Evolutionary conservation across 2,113 vertebrate genomes (phyloP).

Genomic region (Chiloscyllium plagiosum): DNA sequence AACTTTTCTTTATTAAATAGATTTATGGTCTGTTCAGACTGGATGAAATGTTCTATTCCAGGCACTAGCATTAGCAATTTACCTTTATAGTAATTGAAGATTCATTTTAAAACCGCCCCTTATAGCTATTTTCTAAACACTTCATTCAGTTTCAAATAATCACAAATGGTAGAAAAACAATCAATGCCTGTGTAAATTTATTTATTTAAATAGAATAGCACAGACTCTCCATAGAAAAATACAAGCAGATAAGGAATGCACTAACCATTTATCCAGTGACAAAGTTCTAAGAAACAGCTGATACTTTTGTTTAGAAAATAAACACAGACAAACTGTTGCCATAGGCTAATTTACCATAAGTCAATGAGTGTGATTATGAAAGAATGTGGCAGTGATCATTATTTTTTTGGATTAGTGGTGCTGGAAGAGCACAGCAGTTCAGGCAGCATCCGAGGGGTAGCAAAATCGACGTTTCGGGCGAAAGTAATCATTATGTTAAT

Average conservation of each 20-base stretch:
- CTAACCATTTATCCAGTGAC: not conserved
- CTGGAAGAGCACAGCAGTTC: no score
- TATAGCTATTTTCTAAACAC: not conserved
- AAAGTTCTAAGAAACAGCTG: not conserved
- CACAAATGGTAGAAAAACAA: not conserved
- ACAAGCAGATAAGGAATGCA: not conserved
- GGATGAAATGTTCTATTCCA: not conserved
- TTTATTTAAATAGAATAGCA: not conserved
- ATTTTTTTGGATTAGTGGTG: no score
- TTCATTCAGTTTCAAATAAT: not conserved
- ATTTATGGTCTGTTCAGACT: not conserved
- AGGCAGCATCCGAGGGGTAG: no score
- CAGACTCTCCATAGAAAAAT: not conserved
- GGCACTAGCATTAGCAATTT: not conserved
- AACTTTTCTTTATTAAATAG: not conserved
- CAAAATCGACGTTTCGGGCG: no score
- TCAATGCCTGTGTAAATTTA: not conserved
- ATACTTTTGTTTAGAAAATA: not conserved
- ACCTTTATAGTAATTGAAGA: not conserved
- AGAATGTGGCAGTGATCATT: not conserved
- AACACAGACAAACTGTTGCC: not conserved
- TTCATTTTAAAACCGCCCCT: not conserved
- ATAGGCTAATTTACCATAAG: not conserved
- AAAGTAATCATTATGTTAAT: not conserved
- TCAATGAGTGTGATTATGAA: not conserved